These are phyloP conservation scores for Hippopotamyrus pictus DNA, from an alignment of 2,797 vertebrate genomes.

Conservation along the genomic window DNA sequence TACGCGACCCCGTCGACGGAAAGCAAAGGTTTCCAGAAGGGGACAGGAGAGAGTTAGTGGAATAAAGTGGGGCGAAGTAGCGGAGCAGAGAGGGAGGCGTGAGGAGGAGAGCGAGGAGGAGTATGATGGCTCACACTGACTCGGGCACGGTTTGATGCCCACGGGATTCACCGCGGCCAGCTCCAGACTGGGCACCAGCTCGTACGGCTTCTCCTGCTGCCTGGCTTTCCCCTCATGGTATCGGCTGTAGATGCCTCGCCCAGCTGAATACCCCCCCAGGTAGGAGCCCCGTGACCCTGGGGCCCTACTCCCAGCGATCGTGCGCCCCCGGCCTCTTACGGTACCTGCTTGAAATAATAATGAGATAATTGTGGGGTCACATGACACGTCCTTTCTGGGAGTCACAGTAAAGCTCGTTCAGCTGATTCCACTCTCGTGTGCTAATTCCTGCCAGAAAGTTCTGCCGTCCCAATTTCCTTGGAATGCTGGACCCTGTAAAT, in stretches of 20 bases:
- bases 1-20: not conserved
- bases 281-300: slow-evolving; percentile 92
- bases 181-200: slow-evolving; percentile 91
- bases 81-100: not conserved
- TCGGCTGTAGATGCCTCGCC: slow-evolving; percentile 98
- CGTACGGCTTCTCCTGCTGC: slow-evolving; percentile 87
- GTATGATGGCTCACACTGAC: slow-evolving; percentile 70
- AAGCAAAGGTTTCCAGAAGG: not conserved
- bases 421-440: not conserved
- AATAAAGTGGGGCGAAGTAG: not conserved
- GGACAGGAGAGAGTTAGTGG: not conserved
- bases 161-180: slow-evolving; percentile 85
- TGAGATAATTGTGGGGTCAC: slow-evolving; percentile 33
- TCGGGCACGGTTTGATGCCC: slow-evolving; percentile 94
- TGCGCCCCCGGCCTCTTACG: slow-evolving; percentile 93
- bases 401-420: not conserved
- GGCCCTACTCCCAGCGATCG: slow-evolving; percentile 83
- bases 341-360: slow-evolving; percentile 90
- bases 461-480: not conserved
- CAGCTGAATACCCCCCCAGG: slow-evolving; percentile 97
- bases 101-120: not conserved
- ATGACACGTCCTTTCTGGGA: not conserved
- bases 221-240: slow-evolving; percentile 99
- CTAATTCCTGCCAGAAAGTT: not conserved
- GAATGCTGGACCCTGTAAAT: not conserved